Evolutionary conservation across 1,140 invertebrate species (phyloP), one percentile per base, ranked within the genome.

Genomic region (Drosophila chauvacae): DNA sequence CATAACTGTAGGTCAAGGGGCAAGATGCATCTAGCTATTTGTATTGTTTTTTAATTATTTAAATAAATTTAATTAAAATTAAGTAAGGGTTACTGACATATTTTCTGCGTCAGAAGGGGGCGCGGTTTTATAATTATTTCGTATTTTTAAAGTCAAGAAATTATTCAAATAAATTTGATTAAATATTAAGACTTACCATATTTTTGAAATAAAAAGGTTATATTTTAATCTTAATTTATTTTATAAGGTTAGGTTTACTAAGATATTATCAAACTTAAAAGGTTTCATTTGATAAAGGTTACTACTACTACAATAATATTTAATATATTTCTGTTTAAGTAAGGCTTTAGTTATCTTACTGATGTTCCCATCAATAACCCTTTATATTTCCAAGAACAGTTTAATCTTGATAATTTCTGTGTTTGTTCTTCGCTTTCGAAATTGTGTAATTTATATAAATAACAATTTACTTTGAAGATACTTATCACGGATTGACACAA

Each of bases 1-100:
- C 64, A 58, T 70, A 58, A n/a, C 50, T 26, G 35, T 50, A 28
- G 35, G 14, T 33, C 20, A 28, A 45, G 30, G n/a, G 10, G 16
- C 7, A 16, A 0, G 33, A 4, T 33, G 10, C 33, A 33, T 33
- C 1, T 30, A 7, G 1, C 6, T 7, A 28, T 7, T 28, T 28
- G 0, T 28, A 23, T 23, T 28, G 26, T 28, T 28, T 28, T 28
- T 28, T 1, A 28, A 28, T 30, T 7, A 30, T 7, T 30, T 30
- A 7, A 30, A 30, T 30, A 30, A 30, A 33, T 33, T 33, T 1
- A 33, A 10, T 9, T 33, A 9, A 33, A 10, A 33, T 33, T 33
- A 33, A 33, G 30, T 33, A 33, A 33, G 30, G 30, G 3, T 33
- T 33, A 33, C 1, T 9, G 1, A 10, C 7, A 33, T 23, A 23